Conservation (phyloP, 2,888 invertebrate genomes). For the Lasioglossum vierecki region DNA sequence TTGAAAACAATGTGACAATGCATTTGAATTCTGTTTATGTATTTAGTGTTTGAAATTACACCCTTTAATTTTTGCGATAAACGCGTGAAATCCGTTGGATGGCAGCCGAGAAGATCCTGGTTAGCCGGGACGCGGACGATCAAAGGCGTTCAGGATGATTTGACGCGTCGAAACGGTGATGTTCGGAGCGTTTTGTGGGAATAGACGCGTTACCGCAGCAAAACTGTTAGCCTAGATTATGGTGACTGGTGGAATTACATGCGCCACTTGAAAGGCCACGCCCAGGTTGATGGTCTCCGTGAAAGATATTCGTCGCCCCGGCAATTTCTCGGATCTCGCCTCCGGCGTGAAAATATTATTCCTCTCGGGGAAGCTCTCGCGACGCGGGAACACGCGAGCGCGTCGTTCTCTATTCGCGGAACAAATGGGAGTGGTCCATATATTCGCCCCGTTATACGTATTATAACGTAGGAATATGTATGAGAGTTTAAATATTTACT, state of each 20-base stretch:
- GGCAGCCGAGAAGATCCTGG: neutral
- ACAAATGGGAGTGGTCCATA: slow-evolving; percentile 48
- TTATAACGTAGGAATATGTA: slow-evolving; percentile 47
- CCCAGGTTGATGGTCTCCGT: slow-evolving; percentile 45
- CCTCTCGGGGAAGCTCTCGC: neutral
- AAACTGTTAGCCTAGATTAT: slow-evolving; percentile 16
- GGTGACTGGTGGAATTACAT: slow-evolving; percentile 36
- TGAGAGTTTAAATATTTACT: slow-evolving; percentile 62
- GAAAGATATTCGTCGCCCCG: slow-evolving; percentile 37
- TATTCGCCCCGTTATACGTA: slow-evolving; percentile 37
- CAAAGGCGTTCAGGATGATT: neutral
- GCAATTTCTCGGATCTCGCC: slow-evolving; percentile 47
- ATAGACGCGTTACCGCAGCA: neutral
- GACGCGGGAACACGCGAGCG: neutral
- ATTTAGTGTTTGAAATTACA: no score
- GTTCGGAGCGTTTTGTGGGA: neutral
- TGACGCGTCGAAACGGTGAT: neutral
- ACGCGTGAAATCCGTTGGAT: no score
- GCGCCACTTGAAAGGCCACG: slow-evolving; percentile 43
- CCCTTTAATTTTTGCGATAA: no score
- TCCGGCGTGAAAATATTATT: slow-evolving; percentile 43
- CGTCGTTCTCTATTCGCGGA: slow-evolving; percentile 30
- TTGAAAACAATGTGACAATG: no score
- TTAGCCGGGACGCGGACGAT: neutral
- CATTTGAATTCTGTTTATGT: no score